Percentiles rank a stretch among this genome's conserved stretches.
Evolutionary conservation across 2,888 invertebrate species (phyloP).

Genomic region (Diploptera punctata): DNA sequence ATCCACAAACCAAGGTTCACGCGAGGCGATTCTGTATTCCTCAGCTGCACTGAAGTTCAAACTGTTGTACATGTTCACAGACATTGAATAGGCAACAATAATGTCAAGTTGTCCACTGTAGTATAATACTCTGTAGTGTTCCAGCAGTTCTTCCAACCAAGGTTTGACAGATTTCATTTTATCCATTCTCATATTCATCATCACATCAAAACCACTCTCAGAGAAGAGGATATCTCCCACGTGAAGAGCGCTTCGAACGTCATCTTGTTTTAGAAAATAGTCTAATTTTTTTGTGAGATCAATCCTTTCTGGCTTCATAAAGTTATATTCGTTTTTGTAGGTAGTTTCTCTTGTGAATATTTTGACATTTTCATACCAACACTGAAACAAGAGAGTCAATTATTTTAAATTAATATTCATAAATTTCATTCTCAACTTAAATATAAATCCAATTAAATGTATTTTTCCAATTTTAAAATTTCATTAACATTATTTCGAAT

Average conservation of each 20-base stretch:
- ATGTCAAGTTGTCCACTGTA: slow-evolving; percentile 58
- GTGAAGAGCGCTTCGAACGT: slow-evolving; percentile 59
- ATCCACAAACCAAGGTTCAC: slow-evolving; percentile 49
- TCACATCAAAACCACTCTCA: slow-evolving; percentile 60
- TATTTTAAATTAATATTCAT: too few species aligned
- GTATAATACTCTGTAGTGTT: slow-evolving; percentile 55
- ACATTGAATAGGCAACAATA: slow-evolving; percentile 54
- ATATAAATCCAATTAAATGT: too few species aligned
- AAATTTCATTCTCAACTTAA: too few species aligned
- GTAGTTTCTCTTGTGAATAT: too few species aligned
- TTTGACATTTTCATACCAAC: too few species aligned
- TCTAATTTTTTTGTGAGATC: too few species aligned
- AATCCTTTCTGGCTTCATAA: too few species aligned
- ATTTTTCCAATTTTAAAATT: too few species aligned
- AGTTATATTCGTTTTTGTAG: too few species aligned
- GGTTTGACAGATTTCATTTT: slow-evolving; percentile 65
- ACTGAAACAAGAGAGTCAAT: too few species aligned
- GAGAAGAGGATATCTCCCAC: slow-evolving; percentile 62
- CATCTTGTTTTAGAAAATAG: slow-evolving; percentile 56
- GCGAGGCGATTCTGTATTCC: slow-evolving; percentile 49
- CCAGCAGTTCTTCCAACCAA: slow-evolving; percentile 62
- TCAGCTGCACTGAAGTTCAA: slow-evolving; percentile 52
- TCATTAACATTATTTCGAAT: too few species aligned
- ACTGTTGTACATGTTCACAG: slow-evolving; percentile 52
- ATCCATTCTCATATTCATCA: slow-evolving; percentile 60